Percentiles rank a stretch among this genome's conserved stretches.
phyloP scores from a whole-genome alignment of 1,140 invertebrate genomes.

The Saccostrea glomerata region DNA sequence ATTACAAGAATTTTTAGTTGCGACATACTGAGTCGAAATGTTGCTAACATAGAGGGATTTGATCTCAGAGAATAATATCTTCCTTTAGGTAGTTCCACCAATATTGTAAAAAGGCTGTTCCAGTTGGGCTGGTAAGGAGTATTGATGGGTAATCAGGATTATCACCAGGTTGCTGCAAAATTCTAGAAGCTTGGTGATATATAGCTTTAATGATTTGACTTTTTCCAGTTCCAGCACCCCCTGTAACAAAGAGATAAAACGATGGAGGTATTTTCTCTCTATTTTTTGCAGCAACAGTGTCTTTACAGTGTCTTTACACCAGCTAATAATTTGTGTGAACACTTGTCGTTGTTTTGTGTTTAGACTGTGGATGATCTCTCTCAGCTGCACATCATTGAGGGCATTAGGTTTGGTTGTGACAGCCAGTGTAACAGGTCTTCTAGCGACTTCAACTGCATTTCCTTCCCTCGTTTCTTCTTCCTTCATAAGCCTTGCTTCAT shows the following conservation, averaged over 20 bases:
- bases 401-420: too few relatives aligned
- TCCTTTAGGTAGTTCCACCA: slow-evolving; percentile 48
- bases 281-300: background rate
- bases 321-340: slow-evolving; percentile 28
- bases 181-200: slow-evolving; percentile 53
- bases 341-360: slow-evolving; percentile 43
- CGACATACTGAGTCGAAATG: slow-evolving; percentile 19
- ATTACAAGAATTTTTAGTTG: slow-evolving; percentile 50
- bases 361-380: background rate
- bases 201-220: slow-evolving; percentile 58
- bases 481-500: background rate
- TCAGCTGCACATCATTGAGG: too few relatives aligned
- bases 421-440: too few relatives aligned
- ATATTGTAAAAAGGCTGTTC: slow-evolving; percentile 60
- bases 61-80: slow-evolving; percentile 47
- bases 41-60: slow-evolving; percentile 46
- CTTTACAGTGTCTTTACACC: slow-evolving; percentile 39
- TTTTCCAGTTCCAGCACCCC: slow-evolving; percentile 58
- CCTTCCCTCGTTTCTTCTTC: too few relatives aligned
- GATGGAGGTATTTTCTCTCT: background rate
- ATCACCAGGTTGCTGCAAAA: slow-evolving; percentile 45
- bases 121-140: slow-evolving; percentile 53
- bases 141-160: slow-evolving; percentile 53
- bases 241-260: slow-evolving; percentile 52
- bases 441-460: too few relatives aligned